Base-by-base conservation (phyloP, 2,797 vertebrate species). In the Natrix natrix region DNA sequence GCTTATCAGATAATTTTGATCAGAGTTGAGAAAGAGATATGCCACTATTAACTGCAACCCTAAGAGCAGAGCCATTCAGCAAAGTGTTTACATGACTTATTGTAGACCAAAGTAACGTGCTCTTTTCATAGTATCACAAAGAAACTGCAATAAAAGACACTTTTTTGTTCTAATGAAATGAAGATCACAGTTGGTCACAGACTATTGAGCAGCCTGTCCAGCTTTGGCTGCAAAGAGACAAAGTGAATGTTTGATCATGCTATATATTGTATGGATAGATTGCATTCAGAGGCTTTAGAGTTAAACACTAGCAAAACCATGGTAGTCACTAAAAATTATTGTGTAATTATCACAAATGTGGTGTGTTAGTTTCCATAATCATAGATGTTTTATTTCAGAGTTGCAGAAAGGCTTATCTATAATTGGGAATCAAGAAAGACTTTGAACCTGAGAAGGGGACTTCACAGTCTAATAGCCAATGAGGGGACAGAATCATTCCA, bases 1-100 rank as follows among this genome's bases (percentile, higher is more conserved):
- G 92, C 95, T 97, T 96, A 97, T 97, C 96, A 93, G 94, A 96
- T 95, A 91, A 95, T 88, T 95, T 95, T 95, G 95, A 97, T 96
- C 95, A 95, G 93, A 95, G 61, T 94, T 94, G 94, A 94, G 94
- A 93, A 94, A 95, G 95, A 94, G 96, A 96, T 96, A 94, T 95
- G 93, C 56, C 91, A 55, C 63, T 96, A 94, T 97, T 97, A 96
- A 96, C 95, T 97, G 89, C 96, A 94, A 91, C 48, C 91, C 93
- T 93, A 94, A 96, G 90, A 93, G 93, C 94, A 94, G 92, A 94
- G 93, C 95, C 0, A 4, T 95, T 94, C 95, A 94, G 94, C 91
- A 93, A 94, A 94, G 95, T 96, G 93, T 96, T 97, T 96, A 93
- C 92, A 91, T 90, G 90, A 92, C 94, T 96, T 96, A 94, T 93